phyloP scores from a whole-genome alignment of 2,113 vertebrate genomes.

The Ceyx cyanopectus region DNA sequence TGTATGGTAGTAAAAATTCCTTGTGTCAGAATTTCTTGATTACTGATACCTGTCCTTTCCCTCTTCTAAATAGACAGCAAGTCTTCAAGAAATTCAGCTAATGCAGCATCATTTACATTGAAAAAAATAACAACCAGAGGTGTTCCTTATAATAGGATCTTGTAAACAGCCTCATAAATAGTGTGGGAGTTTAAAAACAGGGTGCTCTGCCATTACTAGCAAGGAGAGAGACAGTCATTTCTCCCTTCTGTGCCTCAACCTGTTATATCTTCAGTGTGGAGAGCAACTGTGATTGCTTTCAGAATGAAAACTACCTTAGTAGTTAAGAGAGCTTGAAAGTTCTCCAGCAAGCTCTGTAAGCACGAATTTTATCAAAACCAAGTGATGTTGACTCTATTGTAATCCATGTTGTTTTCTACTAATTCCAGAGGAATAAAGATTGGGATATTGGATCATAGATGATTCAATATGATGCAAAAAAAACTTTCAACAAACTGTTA shows the following conservation, averaged over 20 bases:
- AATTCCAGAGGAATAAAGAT: not conserved
- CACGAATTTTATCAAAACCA: not conserved
- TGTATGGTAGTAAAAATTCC: not conserved
- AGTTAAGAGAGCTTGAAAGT: not conserved
- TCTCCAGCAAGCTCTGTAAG: not conserved
- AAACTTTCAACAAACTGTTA: rapidly evolving
- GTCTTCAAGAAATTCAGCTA: not conserved
- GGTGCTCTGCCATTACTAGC: not conserved
- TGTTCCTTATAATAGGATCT: not conserved
- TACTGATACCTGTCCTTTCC: not conserved
- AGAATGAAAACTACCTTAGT: not conserved
- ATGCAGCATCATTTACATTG: not conserved
- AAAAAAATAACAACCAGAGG: not conserved
- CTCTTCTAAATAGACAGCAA: not conserved
- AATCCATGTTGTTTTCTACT: not conserved
- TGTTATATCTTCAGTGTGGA: not conserved
- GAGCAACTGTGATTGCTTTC: not conserved
- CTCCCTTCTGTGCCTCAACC: not conserved
- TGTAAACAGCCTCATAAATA: not conserved
- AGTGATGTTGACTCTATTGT: not conserved
- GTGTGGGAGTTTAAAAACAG: not conserved
- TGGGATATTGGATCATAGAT: not conserved
- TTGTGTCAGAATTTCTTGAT: not conserved
- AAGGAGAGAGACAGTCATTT: not conserved
- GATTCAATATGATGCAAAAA: not conserved